Percentiles rank a stretch among this genome's conserved stretches.
These are phyloP conservation scores for Cettia cetti DNA, from an alignment of 2,113 vertebrate genomes.

Conservation along the genomic window DNA sequence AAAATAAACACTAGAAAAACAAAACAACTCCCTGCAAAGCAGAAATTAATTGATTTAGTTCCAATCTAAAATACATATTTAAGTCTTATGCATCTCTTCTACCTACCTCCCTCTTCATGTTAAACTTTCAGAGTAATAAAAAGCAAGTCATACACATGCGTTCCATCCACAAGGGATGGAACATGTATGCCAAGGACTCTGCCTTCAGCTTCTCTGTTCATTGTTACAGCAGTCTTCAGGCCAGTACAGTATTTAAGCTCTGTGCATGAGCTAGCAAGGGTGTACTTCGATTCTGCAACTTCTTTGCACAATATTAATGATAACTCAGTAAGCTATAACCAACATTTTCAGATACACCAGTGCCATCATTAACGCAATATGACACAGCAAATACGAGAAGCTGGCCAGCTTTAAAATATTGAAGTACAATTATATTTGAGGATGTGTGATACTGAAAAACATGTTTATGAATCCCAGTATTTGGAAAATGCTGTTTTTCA, in stretches of 20 bases:
- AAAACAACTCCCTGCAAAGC: neutral
- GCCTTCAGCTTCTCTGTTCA: neutral
- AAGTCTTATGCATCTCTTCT: neutral
- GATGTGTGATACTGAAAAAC: neutral
- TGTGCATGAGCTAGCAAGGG: neutral
- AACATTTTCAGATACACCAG: neutral
- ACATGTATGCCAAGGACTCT: rapidly evolving
- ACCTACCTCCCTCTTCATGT: neutral
- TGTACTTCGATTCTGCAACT: neutral
- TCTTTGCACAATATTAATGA: neutral
- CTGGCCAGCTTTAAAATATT: neutral
- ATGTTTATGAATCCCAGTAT: neutral
- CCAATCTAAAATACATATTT: neutral
- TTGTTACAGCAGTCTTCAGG: neutral
- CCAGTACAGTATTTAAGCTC: neutral
- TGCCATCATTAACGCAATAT: neutral
- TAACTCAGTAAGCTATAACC: neutral
- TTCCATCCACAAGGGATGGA: neutral
- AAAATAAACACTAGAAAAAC: neutral
- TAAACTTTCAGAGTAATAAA: neutral
- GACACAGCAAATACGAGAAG: neutral
- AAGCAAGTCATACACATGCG: neutral
- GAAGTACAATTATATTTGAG: neutral
- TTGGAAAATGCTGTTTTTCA: neutral
- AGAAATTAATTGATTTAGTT: neutral